These are phyloP conservation scores for Aricia artaxerxes DNA, from an alignment of 2,888 invertebrate species.

Conservation along the genomic window DNA sequence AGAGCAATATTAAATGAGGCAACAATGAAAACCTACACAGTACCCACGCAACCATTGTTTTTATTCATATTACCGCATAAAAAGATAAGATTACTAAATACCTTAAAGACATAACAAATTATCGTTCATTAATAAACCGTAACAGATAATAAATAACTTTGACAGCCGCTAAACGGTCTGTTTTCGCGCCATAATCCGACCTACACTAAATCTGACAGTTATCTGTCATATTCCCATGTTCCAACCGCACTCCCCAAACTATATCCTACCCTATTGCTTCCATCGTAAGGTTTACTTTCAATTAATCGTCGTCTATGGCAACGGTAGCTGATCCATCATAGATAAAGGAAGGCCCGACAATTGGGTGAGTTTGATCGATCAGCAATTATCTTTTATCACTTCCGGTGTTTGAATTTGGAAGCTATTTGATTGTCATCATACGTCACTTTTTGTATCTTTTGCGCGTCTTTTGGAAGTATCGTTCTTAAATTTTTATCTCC, in stretches of 20 bases:
- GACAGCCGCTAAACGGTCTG: constrained; percentile 32
- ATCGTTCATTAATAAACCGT: constrained; percentile 20
- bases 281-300: not conserved
- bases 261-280: not conserved
- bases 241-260: constrained; percentile 30
- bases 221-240: constrained; percentile 37
- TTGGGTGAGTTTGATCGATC: constrained; percentile 53
- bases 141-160: constrained; percentile 27
- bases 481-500: not conserved
- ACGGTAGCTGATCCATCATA: constrained; percentile 57
- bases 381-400: constrained; percentile 36
- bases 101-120: constrained; percentile 26
- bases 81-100: constrained; percentile 22
- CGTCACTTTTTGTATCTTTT: constrained; percentile 4
- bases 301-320: constrained; percentile 35
- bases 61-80: constrained; percentile 13
- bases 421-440: constrained; percentile 27
- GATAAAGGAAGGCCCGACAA: constrained; percentile 48
- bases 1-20: constrained; percentile 1
- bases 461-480: not conserved
- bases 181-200: constrained; percentile 34
- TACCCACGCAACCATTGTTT: constrained; percentile 2
- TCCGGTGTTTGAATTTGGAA: constrained; percentile 30
- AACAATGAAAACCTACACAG: constrained; percentile 12
- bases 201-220: constrained; percentile 38